Conservation (phyloP, 2,797 vertebrate genomes). For the Catostomus latipinnis region DNA sequence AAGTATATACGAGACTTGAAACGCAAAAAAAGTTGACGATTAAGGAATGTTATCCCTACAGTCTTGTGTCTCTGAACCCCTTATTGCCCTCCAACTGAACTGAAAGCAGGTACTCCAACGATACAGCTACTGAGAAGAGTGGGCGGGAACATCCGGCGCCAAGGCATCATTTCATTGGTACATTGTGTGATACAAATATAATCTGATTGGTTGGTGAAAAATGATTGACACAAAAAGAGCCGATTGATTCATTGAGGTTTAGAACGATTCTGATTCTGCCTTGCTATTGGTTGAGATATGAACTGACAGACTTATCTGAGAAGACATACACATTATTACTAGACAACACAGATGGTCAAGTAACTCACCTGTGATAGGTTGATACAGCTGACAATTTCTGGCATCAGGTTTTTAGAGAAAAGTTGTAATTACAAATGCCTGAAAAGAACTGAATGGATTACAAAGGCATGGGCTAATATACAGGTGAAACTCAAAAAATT, state of each 20-base stretch:
- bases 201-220: slow-evolving; percentile 22
- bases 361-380: too few species aligned
- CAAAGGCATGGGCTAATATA: too few species aligned
- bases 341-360: slow-evolving; percentile 6
- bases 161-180: slow-evolving; percentile 60
- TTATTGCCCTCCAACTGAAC: slow-evolving; percentile 37
- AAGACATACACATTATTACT: neutral
- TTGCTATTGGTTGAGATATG: slow-evolving; percentile 28
- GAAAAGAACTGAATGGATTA: too few species aligned
- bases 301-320: neutral
- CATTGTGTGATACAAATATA: slow-evolving; percentile 2
- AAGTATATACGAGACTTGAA: neutral
- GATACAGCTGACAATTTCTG: too few species aligned
- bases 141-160: slow-evolving; percentile 51
- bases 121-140: slow-evolving; percentile 42
- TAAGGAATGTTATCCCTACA: neutral
- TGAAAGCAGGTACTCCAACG: slow-evolving; percentile 41
- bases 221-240: slow-evolving; percentile 20
- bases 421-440: too few species aligned
- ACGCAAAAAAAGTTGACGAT: slow-evolving; percentile 3
- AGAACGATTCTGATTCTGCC: neutral
- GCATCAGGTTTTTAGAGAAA: too few species aligned
- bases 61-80: slow-evolving; percentile 33
- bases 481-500: too few species aligned
- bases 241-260: slow-evolving; percentile 52